These are phyloP conservation scores for Wasmannia auropunctata DNA, from an alignment of 1,140 invertebrate genomes.

Conservation along the genomic window DNA sequence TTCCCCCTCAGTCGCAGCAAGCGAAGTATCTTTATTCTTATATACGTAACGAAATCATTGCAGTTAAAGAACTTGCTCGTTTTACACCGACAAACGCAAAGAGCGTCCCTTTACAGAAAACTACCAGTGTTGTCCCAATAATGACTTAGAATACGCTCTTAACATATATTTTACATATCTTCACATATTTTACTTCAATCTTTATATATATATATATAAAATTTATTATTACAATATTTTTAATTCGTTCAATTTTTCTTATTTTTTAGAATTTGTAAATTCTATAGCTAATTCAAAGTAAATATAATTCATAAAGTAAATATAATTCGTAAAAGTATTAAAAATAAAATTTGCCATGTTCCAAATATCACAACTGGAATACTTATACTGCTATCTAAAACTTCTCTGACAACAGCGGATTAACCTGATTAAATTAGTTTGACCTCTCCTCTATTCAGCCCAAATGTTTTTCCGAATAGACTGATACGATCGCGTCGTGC, in stretches of 20 bases:
- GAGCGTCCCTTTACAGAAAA: not conserved
- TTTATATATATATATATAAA: not conserved
- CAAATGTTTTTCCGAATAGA: constrained; percentile 9
- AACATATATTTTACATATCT: not conserved
- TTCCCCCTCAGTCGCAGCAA: constrained; percentile 5
- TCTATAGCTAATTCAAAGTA: not conserved
- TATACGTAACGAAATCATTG: constrained; percentile 47
- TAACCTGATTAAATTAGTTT: constrained; percentile 35
- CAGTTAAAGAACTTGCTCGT: constrained; percentile 47
- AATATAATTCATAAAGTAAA: not conserved
- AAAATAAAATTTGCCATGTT: not conserved
- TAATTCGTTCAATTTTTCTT: not conserved
- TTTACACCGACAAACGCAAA: constrained; percentile 24
- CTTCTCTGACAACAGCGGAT: constrained; percentile 7
- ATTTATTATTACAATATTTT: not conserved
- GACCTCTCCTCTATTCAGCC: not conserved
- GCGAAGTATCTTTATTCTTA: constrained; percentile 53
- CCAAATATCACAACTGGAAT: not conserved
- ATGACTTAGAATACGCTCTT: not conserved
- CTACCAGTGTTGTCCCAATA: not conserved
- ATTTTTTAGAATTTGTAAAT: not conserved
- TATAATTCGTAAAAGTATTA: constrained; percentile 24
- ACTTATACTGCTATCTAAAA: not conserved
- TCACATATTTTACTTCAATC: not conserved
- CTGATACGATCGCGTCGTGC: not conserved